Percentiles rank a stretch among this genome's conserved stretches.
Evolutionary conservation across 1,140 invertebrate genomes (phyloP).

Genomic region (Brachystomella parvula): DNA sequence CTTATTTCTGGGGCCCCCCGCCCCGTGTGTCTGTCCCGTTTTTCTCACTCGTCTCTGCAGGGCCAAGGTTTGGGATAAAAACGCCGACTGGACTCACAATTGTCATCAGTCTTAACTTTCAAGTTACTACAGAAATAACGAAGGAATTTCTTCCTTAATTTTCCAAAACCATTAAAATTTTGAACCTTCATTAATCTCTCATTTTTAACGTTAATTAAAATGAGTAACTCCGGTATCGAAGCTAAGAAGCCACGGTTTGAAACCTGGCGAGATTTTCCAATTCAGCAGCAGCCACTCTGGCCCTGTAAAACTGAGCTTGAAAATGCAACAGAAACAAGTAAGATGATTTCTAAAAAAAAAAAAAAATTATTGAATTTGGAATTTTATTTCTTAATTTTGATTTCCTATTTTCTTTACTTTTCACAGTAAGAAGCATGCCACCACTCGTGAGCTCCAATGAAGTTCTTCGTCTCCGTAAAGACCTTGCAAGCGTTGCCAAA

Average conservation of each 20-base stretch:
- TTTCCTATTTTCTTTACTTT: not conserved
- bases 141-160: not conserved
- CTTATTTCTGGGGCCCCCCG: too few species aligned
- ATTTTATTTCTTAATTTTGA: not conserved
- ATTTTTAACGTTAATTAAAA: not conserved
- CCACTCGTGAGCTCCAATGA: not conserved
- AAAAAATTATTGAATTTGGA: not conserved
- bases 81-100: too few species aligned
- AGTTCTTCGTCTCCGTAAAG: not conserved
- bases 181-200: not conserved
- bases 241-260: not conserved
- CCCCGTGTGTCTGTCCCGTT: too few species aligned
- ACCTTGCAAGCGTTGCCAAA: constrained; percentile 1
- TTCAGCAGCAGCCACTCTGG: not conserved
- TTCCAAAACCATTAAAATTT: not conserved
- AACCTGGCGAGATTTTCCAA: not conserved
- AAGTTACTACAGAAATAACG: too few species aligned
- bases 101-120: too few species aligned
- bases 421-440: not conserved
- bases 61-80: too few species aligned
- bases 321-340: constrained; percentile 3
- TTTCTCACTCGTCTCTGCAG: too few species aligned
- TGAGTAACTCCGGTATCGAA: not conserved
- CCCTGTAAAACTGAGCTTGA: not conserved
- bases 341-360: not conserved